Percentiles rank a stretch among this genome's conserved stretches.
phyloP scores from a whole-genome alignment of 2,797 vertebrate genomes.

The Cyclura pinguis region DNA sequence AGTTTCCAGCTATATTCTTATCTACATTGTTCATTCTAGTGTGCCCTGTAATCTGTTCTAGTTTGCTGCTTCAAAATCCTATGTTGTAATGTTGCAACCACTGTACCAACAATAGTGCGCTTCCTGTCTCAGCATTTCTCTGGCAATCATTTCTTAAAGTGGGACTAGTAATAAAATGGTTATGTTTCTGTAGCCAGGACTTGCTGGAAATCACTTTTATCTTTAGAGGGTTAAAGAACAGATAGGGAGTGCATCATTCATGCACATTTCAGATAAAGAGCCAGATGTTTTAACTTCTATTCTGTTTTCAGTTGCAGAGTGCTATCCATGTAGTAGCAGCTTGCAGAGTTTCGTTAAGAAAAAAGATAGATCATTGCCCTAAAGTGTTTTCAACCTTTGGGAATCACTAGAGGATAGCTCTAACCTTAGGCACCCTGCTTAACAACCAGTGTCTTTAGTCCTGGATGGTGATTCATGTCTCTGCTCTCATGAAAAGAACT shows the following conservation, averaged over 20 bases:
- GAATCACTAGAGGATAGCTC: not conserved
- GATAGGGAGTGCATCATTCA: not conserved
- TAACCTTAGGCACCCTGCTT: not conserved
- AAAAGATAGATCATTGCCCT: not conserved
- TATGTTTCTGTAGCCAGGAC: not conserved
- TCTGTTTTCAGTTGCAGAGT: not conserved
- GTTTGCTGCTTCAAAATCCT: not conserved
- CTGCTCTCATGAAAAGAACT: too few relatives aligned
- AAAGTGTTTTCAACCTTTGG: not conserved
- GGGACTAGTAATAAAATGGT: slow-evolving; percentile 1
- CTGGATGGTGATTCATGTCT: too few relatives aligned
- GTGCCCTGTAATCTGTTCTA: not conserved
- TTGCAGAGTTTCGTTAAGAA: not conserved
- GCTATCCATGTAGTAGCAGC: not conserved
- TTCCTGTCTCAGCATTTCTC: slow-evolving; percentile 5
- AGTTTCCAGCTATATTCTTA: not conserved
- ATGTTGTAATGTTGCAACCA: not conserved
- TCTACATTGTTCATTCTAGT: not conserved
- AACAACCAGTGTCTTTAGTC: not conserved
- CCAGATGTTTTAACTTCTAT: not conserved
- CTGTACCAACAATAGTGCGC: not conserved
- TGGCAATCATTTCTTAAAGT: not conserved
- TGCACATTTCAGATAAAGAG: not conserved
- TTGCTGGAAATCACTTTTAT: slow-evolving; percentile 1
- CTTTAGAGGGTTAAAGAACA: not conserved